Evolutionary conservation across 2,113 vertebrate species (phyloP).

Genomic region (Apistogramma diplotaenia): DNA sequence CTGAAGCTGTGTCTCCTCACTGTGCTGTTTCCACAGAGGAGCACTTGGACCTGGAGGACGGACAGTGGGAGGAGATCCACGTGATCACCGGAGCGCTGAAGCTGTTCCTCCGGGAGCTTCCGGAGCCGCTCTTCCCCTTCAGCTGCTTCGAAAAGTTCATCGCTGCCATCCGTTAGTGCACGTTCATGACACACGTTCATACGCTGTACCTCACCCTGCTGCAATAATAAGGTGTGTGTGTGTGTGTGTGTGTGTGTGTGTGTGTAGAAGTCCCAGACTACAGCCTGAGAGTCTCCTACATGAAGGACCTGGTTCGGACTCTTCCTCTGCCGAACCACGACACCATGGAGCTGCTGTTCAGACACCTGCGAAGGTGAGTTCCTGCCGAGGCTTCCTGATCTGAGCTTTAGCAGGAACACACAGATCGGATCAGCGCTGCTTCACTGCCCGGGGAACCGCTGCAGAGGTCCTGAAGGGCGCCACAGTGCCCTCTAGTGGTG

Average conservation of each 20-base stretch:
- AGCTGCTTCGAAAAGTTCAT: conserved; percentile 87
- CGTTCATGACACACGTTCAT: not conserved
- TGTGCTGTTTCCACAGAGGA: conserved; percentile 71
- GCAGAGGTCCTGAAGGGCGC: no score
- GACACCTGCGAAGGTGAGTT: conserved; percentile 86
- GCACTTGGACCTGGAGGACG: conserved; percentile 87
- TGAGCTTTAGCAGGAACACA: no score
- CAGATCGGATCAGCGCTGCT: no score
- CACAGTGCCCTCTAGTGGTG: no score
- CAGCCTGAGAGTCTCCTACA: conserved; percentile 68
- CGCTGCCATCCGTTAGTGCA: conserved; percentile 85
- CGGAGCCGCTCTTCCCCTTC: conserved; percentile 89
- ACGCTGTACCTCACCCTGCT: not conserved
- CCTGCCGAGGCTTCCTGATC: not conserved
- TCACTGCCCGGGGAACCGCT: no score
- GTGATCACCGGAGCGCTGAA: conserved; percentile 92
- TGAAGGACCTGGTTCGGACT: conserved; percentile 83
- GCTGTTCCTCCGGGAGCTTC: conserved; percentile 90
- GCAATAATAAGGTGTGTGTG: fast-evolving
- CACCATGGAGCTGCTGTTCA: conserved; percentile 88
- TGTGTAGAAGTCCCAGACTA: conserved; percentile 81
- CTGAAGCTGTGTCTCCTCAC: not conserved
- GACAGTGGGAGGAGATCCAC: conserved; percentile 92
- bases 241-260: not conserved
- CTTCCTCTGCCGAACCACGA: conserved; percentile 85